Base-by-base conservation (phyloP, 2,888 invertebrate genomes). In the Boloria euphrosyne region DNA sequence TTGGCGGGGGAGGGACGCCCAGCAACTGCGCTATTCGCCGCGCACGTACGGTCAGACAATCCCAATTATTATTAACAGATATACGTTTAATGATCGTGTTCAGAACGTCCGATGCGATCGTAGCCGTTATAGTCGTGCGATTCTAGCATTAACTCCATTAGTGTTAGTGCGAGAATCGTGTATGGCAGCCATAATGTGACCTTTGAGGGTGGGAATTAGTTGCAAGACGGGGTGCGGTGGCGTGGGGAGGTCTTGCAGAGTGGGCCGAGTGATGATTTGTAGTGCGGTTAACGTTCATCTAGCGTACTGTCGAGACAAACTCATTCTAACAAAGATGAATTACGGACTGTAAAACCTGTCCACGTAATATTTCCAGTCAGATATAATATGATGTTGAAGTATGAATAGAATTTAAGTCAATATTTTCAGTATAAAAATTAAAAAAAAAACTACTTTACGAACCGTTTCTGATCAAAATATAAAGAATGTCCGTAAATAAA, bases 31-130 rank as follows among this genome's bases (percentile, higher is more conserved):
- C 87, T 84, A 86, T 85, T 88, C 84, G 83, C 78, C 82, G 87
- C 86, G 86, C 88, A 88, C 86, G 84, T 86, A 87, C 86, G 80
- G 80, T 84, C 87, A 88, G 89, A 89, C 89, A 89, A 89, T 89
- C 87, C 85, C 83, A 90, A 89, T 90, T 89, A 89, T 88, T 89
- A 89, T 89, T 88, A 89, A 87, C 89, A 72, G 69, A 73, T 72
- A 73, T 86, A 87, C 83, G 85, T 86, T 87, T 88, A 87, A 89
- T 87, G 87, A 87, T 85, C 84, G 86, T 84, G 84, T 85, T 83
- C 82, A 78, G 62, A 58, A 52, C 81, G 67, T 46, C 46, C 51
- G 64, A 71, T 60, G 67, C 60, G 64, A 68, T 55, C 50, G 49
- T 51, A n/a, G 49, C 22, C 16, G 43, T 31, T 16, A 38, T 57